Evolutionary conservation across 2,113 vertebrate genomes (phyloP), one percentile per base, ranked within the genome.

Genomic region (Oxyura jamaicensis): DNA sequence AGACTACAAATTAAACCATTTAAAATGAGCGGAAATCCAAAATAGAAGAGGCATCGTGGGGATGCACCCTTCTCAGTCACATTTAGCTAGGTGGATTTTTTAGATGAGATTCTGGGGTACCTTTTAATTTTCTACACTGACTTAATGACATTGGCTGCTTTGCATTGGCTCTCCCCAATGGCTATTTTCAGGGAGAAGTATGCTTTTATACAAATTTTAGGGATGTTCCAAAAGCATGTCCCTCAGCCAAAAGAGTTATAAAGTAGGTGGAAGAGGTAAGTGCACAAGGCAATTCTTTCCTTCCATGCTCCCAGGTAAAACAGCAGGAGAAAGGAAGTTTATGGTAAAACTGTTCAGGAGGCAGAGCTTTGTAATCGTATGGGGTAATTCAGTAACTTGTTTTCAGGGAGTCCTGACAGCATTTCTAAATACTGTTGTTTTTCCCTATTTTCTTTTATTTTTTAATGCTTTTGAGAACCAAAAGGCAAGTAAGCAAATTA

Each of bases 161-260:
- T 12, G 5, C 5, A 0, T 8, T 48, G 19, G 4, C 14, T 71
- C 10, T 66, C 17, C 41, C 53, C 1, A 0, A 1, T 3, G 20
- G 10, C 8, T 68, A 3, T 0, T 6, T 18, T 28, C 16, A 18
- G 42, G 55, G 15, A 42, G 20, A 63, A 36, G 6, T 55, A 12
- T 59, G 9, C 12, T 8, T 81, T 11, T 9, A 6, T 7, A 4
- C 1, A 3, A 8, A 13, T 25, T 33, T 46, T 6, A 25, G 35
- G 33, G 7, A 6, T 4, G 5, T 67, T 71, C 7, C 7, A 44
- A 42, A 76, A 52, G 28, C 50, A 42, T 22, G 8, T 77, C 16
- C n/a, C 7, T 69, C 62, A 3, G 8, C 5, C 50, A n/a, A 20
- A 55, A 85, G 56, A 7, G 13, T 44, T n/a, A 22, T 0, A 5